Evolutionary conservation across 2,888 invertebrate genomes (phyloP).

Genomic region (Lacanobia oleracea): DNA sequence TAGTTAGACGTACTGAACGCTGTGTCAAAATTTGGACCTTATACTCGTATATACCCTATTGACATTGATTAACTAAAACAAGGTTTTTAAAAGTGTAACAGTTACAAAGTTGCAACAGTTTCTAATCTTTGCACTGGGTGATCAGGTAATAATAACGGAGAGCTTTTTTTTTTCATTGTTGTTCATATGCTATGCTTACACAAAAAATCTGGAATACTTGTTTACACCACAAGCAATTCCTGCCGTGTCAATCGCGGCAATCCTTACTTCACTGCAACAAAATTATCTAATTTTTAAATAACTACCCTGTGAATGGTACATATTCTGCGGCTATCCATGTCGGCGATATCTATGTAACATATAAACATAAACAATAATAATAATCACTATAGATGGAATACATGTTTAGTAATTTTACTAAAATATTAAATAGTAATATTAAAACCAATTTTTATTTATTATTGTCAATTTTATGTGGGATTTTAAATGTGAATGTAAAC

Average conservation of each 20-base stretch:
- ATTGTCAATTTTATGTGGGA: conserved; percentile 47
- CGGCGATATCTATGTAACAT: conserved; percentile 44
- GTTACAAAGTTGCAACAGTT: not conserved
- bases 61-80: not conserved
- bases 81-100: not conserved
- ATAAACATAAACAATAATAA: conserved; percentile 31
- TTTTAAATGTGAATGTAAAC: conserved; percentile 34
- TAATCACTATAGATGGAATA: conserved; percentile 46
- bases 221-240: too few relatives aligned
- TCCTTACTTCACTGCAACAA: not conserved
- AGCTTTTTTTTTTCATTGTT: not conserved
- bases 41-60: not conserved
- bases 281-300: not conserved
- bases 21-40: too few relatives aligned
- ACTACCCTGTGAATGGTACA: conserved; percentile 16
- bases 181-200: not conserved
- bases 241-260: too few relatives aligned
- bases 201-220: too few relatives aligned
- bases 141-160: not conserved
- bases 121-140: not conserved
- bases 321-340: conserved; percentile 28
- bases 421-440: conserved; percentile 46
- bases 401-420: conserved; percentile 35
- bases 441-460: conserved; percentile 46
- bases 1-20: too few relatives aligned